phyloP scores from a whole-genome alignment of 92 coral and sea anemone species.

The Pocillopora meandrina region DNA sequence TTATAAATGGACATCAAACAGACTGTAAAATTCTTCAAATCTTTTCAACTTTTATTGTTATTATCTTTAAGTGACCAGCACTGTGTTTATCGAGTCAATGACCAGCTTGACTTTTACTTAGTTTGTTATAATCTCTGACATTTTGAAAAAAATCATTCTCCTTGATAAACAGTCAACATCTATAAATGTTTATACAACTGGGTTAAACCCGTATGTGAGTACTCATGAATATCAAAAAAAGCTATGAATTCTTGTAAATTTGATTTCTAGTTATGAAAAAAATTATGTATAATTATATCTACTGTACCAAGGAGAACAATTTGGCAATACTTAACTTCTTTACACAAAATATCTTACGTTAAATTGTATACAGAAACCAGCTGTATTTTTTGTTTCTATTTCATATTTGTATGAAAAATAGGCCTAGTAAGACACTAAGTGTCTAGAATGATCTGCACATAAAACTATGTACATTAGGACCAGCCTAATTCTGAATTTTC shows the following conservation, averaged over 20 bases:
- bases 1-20: neutral
- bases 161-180: constrained; percentile 80
- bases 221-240: constrained; percentile 52
- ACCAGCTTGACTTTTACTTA: constrained; percentile 87
- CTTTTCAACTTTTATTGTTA: constrained; percentile 40
- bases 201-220: constrained; percentile 64
- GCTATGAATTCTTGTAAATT: constrained; percentile 46
- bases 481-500: constrained; percentile 37
- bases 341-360: constrained; percentile 77
- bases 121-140: constrained; percentile 47
- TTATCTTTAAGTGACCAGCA: constrained; percentile 82
- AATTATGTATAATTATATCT: constrained; percentile 39
- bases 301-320: constrained; percentile 77
- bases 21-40: constrained; percentile 25
- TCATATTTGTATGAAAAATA: constrained; percentile 68
- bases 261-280: constrained; percentile 35
- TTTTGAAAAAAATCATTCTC: constrained; percentile 64
- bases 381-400: constrained; percentile 51
- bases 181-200: constrained; percentile 59
- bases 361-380: constrained; percentile 71
- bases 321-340: constrained; percentile 56
- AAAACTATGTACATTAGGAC: constrained; percentile 53
- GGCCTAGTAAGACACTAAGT: constrained; percentile 35
- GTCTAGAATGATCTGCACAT: constrained; percentile 42
- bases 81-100: constrained; percentile 79